Evolutionary conservation across 2,888 invertebrate genomes (phyloP), one percentile per base, ranked within the genome.

Genomic region (Cephus runcator): DNA sequence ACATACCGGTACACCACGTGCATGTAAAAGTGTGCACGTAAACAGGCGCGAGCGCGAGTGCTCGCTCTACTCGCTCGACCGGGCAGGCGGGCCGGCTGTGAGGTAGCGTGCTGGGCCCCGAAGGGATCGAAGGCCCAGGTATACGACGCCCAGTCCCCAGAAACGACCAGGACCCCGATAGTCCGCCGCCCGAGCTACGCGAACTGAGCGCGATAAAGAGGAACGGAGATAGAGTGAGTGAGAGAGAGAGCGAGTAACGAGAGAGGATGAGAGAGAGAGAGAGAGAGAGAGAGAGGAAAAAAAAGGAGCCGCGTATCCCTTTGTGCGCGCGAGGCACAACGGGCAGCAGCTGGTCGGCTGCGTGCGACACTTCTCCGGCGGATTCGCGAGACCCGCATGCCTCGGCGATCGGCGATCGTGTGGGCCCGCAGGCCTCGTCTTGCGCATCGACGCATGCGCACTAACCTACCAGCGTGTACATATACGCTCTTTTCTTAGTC

Each of bases 341-440:
- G 73, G 79, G 56, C 79, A 78, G 84, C 84, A 84, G 84, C 84
- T 84, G 84, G 84, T 76, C 83, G 81, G 80, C 79, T 84, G 85
- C 87, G 86, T 87, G 86, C 87, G 87, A 87, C 87, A 87, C 83
- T 83, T 81, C 81, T 79, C 84, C 78, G 73, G 40, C 80, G 82
- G 80, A 81, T 79, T 86, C 85, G 87, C 87, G 87, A 84, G 83
- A 83, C 86, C 87, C 88, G 86, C 86, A 87, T 88, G 84, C 85
- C 84, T 81, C 80, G 80, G 77, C 82, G 83, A 85, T 85, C 83
- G 84, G 81, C 85, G 84, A 83, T 85, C 85, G 84, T 81, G 81
- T 81, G 81, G 36, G 73, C 12, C 74, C 77, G 76, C 75, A 73
- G 34, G 30, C 73, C 73, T 31, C 71, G 74, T 11, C 56, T 35